phyloP scores from a whole-genome alignment of 2,888 invertebrate species.

The Folsomia candida region DNA sequence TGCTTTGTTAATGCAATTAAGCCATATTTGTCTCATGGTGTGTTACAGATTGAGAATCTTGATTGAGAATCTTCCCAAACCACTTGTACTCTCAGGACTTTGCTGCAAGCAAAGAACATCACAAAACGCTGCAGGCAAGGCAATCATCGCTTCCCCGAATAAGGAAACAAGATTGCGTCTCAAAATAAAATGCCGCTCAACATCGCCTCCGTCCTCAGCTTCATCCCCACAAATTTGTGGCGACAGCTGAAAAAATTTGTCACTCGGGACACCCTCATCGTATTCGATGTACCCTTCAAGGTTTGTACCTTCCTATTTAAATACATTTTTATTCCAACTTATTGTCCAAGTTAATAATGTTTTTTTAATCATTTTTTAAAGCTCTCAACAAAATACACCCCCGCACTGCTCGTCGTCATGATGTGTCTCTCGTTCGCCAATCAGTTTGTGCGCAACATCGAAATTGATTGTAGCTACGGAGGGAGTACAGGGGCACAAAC shows the following conservation, averaged over 20 bases:
- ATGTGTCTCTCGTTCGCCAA: slow-evolving; percentile 30
- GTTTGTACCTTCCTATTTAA: no score
- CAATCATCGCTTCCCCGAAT: no score
- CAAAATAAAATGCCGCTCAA: slow-evolving; percentile 20
- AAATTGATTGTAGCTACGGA: slow-evolving; percentile 24
- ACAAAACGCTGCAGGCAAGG: no score
- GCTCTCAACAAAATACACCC: slow-evolving; percentile 33
- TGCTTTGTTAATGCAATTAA: background rate
- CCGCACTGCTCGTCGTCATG: slow-evolving; percentile 29
- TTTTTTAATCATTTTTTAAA: no score
- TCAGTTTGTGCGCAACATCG: slow-evolving; percentile 30
- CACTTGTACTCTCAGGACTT: background rate
- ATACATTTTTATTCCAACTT: no score
- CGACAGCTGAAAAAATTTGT: slow-evolving; percentile 26
- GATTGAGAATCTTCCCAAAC: background rate
- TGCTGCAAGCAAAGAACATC: background rate
- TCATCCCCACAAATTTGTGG: slow-evolving; percentile 31
- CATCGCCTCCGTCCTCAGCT: slow-evolving; percentile 16
- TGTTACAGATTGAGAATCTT: background rate
- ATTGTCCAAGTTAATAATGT: no score
- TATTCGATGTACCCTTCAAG: slow-evolving; percentile 27
- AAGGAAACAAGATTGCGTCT: background rate
- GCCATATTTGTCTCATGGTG: background rate
- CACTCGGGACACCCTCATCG: slow-evolving; percentile 15
- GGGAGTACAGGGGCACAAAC: background rate